A percentile compares a stretch with the other conserved stretches of the same genome.
Evolutionary conservation across 2,888 invertebrate genomes (phyloP).

Genomic region (Ephialtes manifestator): DNA sequence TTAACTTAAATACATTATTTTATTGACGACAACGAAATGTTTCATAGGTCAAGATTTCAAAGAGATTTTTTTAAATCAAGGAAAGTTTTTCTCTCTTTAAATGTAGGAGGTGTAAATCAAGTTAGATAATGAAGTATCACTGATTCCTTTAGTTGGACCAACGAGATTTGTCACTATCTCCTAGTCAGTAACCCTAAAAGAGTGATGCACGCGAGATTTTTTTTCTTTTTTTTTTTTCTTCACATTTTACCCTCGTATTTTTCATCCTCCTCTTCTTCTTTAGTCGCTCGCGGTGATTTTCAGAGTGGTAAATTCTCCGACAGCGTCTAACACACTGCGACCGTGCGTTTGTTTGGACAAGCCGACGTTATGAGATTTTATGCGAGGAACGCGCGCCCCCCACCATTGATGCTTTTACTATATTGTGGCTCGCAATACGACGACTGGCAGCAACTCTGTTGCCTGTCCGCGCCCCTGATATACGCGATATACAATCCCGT

Average conservation of each 20-base stretch:
- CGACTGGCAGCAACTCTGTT: not conserved
- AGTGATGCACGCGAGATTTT: not conserved
- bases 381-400: slow-evolving; percentile 74
- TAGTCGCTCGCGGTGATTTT: slow-evolving; percentile 41
- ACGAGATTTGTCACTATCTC: slow-evolving; percentile 21
- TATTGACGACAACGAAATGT: too few relatives aligned
- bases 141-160: not conserved
- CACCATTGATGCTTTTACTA: not conserved
- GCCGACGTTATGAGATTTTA: slow-evolving; percentile 82
- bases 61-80: too few relatives aligned
- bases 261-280: slow-evolving; percentile 25
- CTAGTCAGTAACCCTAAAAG: not conserved
- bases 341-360: slow-evolving; percentile 82
- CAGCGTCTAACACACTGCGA: slow-evolving; percentile 48
- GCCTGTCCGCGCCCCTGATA: not conserved
- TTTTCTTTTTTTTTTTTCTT: not conserved
- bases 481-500: not conserved
- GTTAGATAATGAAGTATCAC: not conserved
- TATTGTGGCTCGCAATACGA: slow-evolving; percentile 6
- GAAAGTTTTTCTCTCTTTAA: too few relatives aligned
- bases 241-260: slow-evolving; percentile 8
- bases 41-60: too few relatives aligned
- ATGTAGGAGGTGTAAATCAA: too few relatives aligned
- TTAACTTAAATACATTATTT: too few relatives aligned
- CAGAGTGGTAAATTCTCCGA: slow-evolving; percentile 66